Evolutionary conservation across 92 coral and sea anemone genomes (phyloP).

Genomic region (Porites lobata): DNA sequence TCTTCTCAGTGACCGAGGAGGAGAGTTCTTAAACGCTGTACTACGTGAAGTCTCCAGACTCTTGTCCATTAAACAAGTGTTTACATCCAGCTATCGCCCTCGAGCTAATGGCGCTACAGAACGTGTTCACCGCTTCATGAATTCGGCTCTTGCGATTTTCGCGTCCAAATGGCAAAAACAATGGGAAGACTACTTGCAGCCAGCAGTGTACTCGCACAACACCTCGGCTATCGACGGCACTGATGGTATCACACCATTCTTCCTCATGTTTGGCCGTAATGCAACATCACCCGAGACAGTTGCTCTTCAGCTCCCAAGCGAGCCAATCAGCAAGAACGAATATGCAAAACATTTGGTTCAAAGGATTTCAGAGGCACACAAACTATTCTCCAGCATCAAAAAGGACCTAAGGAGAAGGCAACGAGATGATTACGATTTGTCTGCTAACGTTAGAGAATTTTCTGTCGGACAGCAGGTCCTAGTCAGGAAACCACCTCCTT

Average conservation of each 20-base stretch:
- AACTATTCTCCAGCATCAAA: conserved; percentile 43
- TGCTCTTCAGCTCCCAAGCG: conserved; percentile 30
- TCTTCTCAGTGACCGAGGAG: conserved; percentile 56
- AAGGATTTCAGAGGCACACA: conserved; percentile 51
- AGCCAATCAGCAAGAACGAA: conserved; percentile 1
- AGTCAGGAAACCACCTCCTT: conserved; percentile 52
- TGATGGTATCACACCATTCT: conserved; percentile 39
- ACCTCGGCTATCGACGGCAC: conserved; percentile 42
- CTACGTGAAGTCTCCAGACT: conserved; percentile 33
- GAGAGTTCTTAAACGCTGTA: conserved; percentile 59
- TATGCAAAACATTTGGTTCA: conserved; percentile 39
- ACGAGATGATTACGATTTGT: conserved; percentile 36
- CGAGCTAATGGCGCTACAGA: conserved; percentile 65
- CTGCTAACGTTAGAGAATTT: conserved; percentile 12
- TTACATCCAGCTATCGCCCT: conserved; percentile 51
- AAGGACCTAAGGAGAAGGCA: conserved; percentile 50
- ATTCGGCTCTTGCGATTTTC: conserved; percentile 44
- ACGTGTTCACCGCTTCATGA: conserved; percentile 63
- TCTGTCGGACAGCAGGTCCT: conserved; percentile 36
- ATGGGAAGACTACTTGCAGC: conserved; percentile 42
- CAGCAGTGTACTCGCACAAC: conserved; percentile 37
- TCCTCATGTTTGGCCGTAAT: conserved; percentile 52
- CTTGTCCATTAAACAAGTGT: conserved; percentile 57
- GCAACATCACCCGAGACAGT: conserved; percentile 50
- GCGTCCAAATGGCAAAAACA: conserved; percentile 42